These are phyloP conservation scores for Azorinus chamasolen DNA, from an alignment of 2,888 invertebrate species.

Conservation along the genomic window DNA sequence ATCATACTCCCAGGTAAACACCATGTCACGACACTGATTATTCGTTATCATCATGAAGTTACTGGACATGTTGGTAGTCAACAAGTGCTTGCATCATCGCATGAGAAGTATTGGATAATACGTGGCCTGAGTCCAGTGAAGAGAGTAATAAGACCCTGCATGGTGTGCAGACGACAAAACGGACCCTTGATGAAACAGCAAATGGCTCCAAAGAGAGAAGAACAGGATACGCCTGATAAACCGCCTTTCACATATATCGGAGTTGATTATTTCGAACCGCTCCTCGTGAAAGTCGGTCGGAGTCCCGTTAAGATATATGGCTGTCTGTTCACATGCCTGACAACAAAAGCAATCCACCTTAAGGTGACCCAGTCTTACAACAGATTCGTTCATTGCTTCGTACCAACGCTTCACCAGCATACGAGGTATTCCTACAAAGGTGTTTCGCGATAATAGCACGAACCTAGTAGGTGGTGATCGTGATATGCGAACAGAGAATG, in stretches of 20 bases:
- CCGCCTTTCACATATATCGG: conserved; percentile 57
- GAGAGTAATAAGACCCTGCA: conserved; percentile 9
- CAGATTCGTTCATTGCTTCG: conserved; percentile 42
- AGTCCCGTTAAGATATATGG: conserved; percentile 36
- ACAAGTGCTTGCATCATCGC: conserved; percentile 12
- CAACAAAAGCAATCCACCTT: conserved; percentile 39
- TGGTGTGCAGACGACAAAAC: conserved; percentile 16
- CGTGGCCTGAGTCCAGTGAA: conserved; percentile 22
- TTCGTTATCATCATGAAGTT: conserved; percentile 14
- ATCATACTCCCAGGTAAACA: conserved; percentile 23
- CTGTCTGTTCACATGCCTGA: conserved; percentile 57
- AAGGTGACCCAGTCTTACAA: conserved; percentile 35
- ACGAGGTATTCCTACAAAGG: conserved; percentile 27
- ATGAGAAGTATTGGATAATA: conserved; percentile 32
- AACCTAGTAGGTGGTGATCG: conserved; percentile 46
- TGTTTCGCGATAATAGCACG: conserved; percentile 46
- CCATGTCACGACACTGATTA: conserved; percentile 30
- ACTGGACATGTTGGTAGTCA: conserved; percentile 24
- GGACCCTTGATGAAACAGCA: conserved; percentile 13
- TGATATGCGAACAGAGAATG: conserved; percentile 29
- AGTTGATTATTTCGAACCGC: conserved; percentile 58
- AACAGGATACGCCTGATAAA: conserved; percentile 35
- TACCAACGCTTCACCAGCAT: conserved; percentile 41
- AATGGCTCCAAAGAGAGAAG: conserved; percentile 50
- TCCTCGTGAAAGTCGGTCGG: conserved; percentile 35